A percentile compares a stretch with the other conserved stretches of the same genome.
phyloP scores from a whole-genome alignment of 2,888 invertebrate species.

The Peribatodes rhomboidaria region DNA sequence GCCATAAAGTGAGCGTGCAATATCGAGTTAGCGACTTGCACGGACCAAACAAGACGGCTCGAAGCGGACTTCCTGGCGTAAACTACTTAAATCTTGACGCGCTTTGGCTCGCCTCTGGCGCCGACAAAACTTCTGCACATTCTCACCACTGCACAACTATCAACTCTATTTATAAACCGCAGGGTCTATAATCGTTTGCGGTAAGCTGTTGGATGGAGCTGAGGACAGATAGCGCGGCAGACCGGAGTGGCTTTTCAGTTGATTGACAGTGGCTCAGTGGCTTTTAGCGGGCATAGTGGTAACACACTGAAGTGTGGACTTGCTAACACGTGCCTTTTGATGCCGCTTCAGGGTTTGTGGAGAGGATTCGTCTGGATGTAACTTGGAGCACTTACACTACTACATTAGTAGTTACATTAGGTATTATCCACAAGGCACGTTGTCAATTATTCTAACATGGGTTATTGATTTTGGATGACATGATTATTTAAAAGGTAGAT shows the following conservation, averaged over 20 bases:
- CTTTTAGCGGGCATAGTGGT: constrained; percentile 38
- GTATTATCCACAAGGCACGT: not conserved
- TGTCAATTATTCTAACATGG: not conserved
- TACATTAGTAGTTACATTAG: not conserved
- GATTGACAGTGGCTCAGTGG: constrained; percentile 64
- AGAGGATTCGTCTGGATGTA: constrained; percentile 5
- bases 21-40: constrained; percentile 80
- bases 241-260: constrained; percentile 62
- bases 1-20: constrained; percentile 81
- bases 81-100: constrained; percentile 84
- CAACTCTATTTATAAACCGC: constrained; percentile 47
- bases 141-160: constrained; percentile 47
- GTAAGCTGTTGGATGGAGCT: constrained; percentile 53
- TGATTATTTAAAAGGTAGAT: no score
- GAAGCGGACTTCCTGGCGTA: constrained; percentile 71
- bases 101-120: constrained; percentile 61
- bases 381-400: not conserved
- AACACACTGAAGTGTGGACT: constrained; percentile 32
- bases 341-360: constrained; percentile 12
- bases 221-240: constrained; percentile 53
- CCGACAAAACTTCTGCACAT: constrained; percentile 55
- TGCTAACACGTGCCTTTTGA: constrained; percentile 36
- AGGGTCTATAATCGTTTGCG: constrained; percentile 49
- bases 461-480: not conserved
- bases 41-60: constrained; percentile 72